These are phyloP conservation scores for Leptinotarsa rubiginosa DNA, from an alignment of 2,888 invertebrate genomes.

Conservation along the genomic window DNA sequence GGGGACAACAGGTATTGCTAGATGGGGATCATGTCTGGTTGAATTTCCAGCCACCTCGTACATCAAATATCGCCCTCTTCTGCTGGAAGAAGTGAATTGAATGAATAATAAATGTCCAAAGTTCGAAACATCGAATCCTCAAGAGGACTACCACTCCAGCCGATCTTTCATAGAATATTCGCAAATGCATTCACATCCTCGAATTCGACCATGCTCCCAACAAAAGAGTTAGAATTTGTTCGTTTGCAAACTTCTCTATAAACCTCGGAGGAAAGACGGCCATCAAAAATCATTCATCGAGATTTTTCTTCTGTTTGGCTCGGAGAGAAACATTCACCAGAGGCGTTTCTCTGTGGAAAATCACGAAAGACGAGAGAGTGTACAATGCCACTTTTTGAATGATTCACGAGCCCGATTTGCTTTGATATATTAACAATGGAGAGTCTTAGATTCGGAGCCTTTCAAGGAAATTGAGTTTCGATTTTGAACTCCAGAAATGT, in stretches of 20 bases:
- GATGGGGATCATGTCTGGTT: not conserved
- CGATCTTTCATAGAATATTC: constrained; percentile 1
- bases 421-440: constrained; percentile 1
- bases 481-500: constrained; percentile 2
- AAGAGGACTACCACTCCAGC: not conserved
- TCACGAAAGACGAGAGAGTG: not conserved
- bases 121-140: not conserved
- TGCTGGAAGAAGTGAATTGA: not conserved
- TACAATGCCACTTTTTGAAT: constrained; percentile 3
- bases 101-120: not conserved
- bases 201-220: not conserved
- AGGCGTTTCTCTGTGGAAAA: constrained; percentile 4
- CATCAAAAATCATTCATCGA: not conserved
- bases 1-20: no score
- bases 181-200: not conserved
- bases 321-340: not conserved
- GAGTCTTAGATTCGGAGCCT: constrained; percentile 4
- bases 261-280: not conserved
- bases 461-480: constrained; percentile 13
- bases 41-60: not conserved
- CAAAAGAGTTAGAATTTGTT: not conserved
- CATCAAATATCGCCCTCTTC: not conserved
- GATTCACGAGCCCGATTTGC: constrained; percentile 7
- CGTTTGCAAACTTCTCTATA: not conserved
- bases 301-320: not conserved